These are phyloP conservation scores for Papilio gigon DNA, from an alignment of 2,888 invertebrate genomes.

Conservation along the genomic window DNA sequence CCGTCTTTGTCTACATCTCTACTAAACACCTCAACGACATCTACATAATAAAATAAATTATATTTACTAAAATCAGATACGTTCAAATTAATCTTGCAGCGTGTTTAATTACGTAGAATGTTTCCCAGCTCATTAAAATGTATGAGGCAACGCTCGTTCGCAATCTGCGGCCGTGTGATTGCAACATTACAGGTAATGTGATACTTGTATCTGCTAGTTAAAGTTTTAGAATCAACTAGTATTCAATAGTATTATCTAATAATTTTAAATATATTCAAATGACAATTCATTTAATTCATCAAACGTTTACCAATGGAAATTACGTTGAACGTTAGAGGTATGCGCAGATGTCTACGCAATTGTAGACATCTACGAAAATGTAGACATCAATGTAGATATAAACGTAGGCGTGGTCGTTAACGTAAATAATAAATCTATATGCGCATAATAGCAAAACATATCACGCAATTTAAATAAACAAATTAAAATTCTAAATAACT, in stretches of 20 bases:
- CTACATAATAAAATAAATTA: not conserved
- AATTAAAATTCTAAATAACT: not conserved
- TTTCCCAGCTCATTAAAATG: constrained; percentile 10
- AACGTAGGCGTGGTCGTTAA: not conserved
- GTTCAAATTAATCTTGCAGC: not conserved
- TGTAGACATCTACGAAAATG: too few species aligned
- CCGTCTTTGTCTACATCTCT: too few species aligned
- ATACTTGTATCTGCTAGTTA: not conserved
- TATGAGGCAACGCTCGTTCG: constrained; percentile 6
- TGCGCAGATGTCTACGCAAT: too few species aligned
- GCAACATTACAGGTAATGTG: not conserved
- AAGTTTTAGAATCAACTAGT: not conserved
- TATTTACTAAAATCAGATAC: not conserved
- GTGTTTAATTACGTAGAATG: constrained; percentile 15
- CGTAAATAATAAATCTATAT: too few species aligned
- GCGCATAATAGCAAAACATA: not conserved
- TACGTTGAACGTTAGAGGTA: too few species aligned
- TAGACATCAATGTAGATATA: not conserved
- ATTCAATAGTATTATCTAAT: not conserved
- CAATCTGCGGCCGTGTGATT: constrained; percentile 1
- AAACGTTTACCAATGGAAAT: too few species aligned
- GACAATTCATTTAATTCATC: not conserved
- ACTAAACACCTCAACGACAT: too few species aligned
- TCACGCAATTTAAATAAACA: too few species aligned
- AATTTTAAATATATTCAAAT: not conserved